Conservation (phyloP, 1,140 invertebrate species). For the Philotrypesis tridentata region DNA sequence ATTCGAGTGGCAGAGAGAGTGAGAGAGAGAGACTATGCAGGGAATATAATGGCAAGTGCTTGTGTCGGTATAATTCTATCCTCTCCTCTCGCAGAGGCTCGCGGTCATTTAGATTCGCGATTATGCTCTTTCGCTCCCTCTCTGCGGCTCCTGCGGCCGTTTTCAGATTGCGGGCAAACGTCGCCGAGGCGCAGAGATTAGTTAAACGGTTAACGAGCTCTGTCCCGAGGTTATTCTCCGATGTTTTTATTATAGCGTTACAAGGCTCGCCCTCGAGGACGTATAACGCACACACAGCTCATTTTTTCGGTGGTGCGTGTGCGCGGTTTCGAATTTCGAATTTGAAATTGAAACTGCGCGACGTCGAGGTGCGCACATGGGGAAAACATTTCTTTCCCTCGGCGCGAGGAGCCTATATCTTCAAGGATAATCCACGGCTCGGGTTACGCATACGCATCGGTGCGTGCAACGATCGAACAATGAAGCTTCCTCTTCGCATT, state of each 20-base stretch:
- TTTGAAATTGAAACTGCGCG: neutral
- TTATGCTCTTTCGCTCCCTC: conserved; percentile 8
- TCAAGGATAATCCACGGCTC: neutral
- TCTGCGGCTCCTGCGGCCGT: neutral
- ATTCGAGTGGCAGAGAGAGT: too few relatives aligned
- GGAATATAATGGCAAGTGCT: neutral
- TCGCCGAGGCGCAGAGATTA: neutral
- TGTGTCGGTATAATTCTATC: neutral
- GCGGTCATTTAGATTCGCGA: conserved; percentile 26
- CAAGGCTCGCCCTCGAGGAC: too few relatives aligned
- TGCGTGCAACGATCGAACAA: neutral
- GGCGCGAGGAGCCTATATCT: neutral
- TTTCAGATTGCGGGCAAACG: neutral
- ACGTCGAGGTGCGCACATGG: neutral
- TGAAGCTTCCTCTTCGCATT: neutral
- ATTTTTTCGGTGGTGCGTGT: neutral
- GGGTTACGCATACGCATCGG: neutral
- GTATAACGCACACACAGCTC: too few relatives aligned
- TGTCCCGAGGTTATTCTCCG: too few relatives aligned
- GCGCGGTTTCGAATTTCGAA: neutral
- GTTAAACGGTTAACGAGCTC: neutral
- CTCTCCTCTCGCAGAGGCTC: neutral
- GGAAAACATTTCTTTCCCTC: neutral
- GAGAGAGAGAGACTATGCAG: neutral
- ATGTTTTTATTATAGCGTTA: too few relatives aligned